A percentile compares a stretch with the other conserved stretches of the same genome.
Conservation (phyloP, 2,797 vertebrate genomes). For the Anguilla anguilla region DNA sequence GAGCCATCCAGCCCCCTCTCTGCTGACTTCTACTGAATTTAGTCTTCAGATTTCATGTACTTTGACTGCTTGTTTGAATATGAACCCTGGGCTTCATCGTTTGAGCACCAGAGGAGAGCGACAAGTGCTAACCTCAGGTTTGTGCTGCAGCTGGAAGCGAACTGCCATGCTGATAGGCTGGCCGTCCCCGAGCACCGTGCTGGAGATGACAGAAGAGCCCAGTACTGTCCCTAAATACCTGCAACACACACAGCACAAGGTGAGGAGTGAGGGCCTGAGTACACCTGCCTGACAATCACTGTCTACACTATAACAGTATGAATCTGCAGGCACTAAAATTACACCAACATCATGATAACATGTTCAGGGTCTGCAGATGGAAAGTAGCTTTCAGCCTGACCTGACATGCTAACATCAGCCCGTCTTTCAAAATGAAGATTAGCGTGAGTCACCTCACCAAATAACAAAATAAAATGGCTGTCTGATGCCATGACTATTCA, state of each 20-base stretch:
- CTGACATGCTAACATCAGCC: not conserved
- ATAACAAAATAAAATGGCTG: not conserved
- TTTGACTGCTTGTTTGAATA: not conserved
- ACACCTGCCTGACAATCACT: not conserved
- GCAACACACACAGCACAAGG: constrained; percentile 1
- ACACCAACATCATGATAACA: not conserved
- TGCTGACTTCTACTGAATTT: not conserved
- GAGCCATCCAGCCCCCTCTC: not conserved
- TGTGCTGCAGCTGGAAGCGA: constrained; percentile 79
- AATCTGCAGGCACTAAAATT: not conserved
- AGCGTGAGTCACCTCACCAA: no score
- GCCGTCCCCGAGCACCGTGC: constrained; percentile 70
- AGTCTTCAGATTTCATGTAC: not conserved
- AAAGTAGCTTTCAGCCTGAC: not conserved
- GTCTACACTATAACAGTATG: not conserved
- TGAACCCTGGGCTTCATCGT: not conserved
- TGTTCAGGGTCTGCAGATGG: not conserved
- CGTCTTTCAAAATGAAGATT: not conserved
- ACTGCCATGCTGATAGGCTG: constrained; percentile 78
- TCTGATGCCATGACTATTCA: not conserved
- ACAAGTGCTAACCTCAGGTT: constrained; percentile 56
- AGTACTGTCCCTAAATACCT: constrained; percentile 76
- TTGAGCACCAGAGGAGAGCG: not conserved
- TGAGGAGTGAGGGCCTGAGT: not conserved
- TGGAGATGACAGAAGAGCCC: constrained; percentile 86